These are phyloP conservation scores for Pseudomugil tenellus DNA, from an alignment of 2,797 vertebrate genomes.

Conservation along the genomic window DNA sequence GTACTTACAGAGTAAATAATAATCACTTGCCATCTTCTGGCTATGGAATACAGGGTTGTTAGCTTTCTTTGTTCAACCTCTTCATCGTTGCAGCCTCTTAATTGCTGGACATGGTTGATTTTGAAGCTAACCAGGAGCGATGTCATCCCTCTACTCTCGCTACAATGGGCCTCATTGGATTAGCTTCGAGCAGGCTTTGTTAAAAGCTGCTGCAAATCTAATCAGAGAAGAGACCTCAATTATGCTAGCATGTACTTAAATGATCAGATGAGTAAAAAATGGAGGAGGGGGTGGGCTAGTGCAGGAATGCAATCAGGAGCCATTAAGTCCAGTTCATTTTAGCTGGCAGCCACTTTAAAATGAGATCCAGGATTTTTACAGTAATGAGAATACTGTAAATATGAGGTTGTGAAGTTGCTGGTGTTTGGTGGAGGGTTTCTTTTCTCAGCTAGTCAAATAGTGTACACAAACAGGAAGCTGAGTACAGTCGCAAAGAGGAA, in stretches of 20 bases:
- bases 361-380: conserved; percentile 55
- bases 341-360: conserved; percentile 72
- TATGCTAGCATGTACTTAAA: conserved; percentile 78
- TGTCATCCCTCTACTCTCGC: conserved; percentile 49
- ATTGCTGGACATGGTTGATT: conserved; percentile 47
- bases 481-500: conserved; percentile 21
- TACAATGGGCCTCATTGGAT: conserved; percentile 77
- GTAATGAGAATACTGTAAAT: conserved; percentile 65
- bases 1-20: conserved; percentile 4
- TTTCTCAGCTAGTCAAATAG: conserved; percentile 29
- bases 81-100: conserved; percentile 50
- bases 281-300: conserved; percentile 30
- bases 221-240: conserved; percentile 78
- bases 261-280: conserved; percentile 65
- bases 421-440: conserved; percentile 15
- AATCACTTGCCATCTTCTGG: conserved; percentile 20
- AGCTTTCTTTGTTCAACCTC: conserved; percentile 14
- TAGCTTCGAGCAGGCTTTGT: conserved; percentile 78
- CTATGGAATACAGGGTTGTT: conserved; percentile 28
- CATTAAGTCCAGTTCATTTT: conserved; percentile 71
- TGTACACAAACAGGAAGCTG: conserved; percentile 15
- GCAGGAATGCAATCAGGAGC: conserved; percentile 60
- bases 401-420: conserved; percentile 39
- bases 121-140: conserved; percentile 70
- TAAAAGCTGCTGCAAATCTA: conserved; percentile 81